A percentile compares a stretch with the other conserved stretches of the same genome.
Evolutionary conservation across 2,113 vertebrate species (phyloP).

Genomic region (Calyptomena viridis): DNA sequence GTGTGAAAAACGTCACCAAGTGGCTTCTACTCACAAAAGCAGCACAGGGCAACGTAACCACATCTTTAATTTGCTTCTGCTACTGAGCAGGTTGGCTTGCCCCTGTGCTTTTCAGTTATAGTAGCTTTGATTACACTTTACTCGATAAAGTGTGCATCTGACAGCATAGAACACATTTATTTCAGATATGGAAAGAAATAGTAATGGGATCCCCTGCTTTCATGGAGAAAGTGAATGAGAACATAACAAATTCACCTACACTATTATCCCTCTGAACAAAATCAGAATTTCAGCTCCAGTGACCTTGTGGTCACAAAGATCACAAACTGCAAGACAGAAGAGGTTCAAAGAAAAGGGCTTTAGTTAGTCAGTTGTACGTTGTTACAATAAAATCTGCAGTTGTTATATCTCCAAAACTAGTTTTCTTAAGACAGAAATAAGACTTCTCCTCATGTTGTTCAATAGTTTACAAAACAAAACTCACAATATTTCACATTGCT

Average conservation of each 20-base stretch:
- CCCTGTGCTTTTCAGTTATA: neutral
- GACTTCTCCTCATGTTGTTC: neutral
- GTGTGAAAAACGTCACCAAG: neutral
- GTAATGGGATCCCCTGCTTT: neutral
- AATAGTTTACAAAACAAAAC: neutral
- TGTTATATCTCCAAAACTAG: neutral
- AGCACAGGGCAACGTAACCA: neutral
- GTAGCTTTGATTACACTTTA: neutral
- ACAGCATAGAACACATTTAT: neutral
- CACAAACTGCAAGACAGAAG: neutral
- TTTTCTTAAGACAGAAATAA: neutral
- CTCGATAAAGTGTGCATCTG: neutral
- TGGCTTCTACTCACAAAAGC: neutral
- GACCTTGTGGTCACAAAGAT: neutral
- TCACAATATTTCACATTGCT: neutral
- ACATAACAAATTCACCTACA: neutral
- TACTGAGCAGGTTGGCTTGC: neutral
- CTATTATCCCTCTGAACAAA: neutral
- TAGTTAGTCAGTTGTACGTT: neutral
- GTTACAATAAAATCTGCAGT: neutral
- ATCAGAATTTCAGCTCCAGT: neutral
- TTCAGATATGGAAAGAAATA: neutral
- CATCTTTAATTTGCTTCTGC: neutral
- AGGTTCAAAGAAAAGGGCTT: neutral
- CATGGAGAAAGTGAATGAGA: neutral